Conservation (phyloP, 2,113 vertebrate genomes). For the Uropsilus gracilis region DNA sequence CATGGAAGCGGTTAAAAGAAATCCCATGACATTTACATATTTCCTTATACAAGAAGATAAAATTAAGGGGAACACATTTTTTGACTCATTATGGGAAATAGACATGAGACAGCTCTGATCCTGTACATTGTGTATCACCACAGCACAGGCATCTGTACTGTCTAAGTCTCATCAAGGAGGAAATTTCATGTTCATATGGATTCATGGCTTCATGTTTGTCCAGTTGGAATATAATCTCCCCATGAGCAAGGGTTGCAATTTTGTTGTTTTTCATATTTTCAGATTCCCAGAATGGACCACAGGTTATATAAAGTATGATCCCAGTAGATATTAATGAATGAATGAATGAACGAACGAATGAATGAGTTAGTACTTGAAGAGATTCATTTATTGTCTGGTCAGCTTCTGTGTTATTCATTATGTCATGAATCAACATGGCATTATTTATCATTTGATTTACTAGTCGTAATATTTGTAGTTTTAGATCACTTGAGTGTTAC, state of each 20-base stretch:
- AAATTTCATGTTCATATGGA: not conserved
- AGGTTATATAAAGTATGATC: not conserved
- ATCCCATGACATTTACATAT: not conserved
- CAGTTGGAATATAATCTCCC: not conserved
- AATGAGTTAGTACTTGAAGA: not conserved
- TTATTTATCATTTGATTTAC: not conserved
- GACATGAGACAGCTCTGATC: not conserved
- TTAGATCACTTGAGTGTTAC: not conserved
- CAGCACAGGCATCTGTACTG: not conserved
- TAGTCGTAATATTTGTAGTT: not conserved
- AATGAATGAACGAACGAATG: not conserved
- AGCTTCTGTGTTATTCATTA: not conserved
- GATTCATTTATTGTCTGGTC: not conserved
- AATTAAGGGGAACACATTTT: not conserved
- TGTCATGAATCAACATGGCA: too few species aligned
- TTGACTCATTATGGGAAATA: not conserved
- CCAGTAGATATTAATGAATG: not conserved
- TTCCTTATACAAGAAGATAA: not conserved
- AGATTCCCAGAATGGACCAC: not conserved
- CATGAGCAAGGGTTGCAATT: not conserved
- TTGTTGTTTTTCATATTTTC: not conserved
- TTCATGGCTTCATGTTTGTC: not conserved
- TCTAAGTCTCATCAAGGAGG: not conserved
- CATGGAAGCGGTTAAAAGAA: not conserved
- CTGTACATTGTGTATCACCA: accelerated